These are phyloP conservation scores for Cuniculus paca DNA, from an alignment of 2,797 vertebrate genomes.

Conservation along the genomic window DNA sequence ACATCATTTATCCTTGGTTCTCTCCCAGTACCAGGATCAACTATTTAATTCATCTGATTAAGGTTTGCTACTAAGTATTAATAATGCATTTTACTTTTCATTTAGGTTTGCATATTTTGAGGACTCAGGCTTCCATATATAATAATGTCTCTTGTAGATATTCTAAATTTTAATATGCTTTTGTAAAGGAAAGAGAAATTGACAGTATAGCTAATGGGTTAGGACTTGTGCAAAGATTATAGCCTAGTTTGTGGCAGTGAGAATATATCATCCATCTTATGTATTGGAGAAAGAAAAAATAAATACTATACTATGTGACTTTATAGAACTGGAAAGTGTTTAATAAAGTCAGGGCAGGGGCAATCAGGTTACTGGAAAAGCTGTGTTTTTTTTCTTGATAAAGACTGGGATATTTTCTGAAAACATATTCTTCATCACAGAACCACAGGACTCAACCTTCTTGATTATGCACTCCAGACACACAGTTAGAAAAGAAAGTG, in stretches of 20 bases:
- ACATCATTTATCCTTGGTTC: not conserved
- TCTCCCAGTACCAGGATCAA: not conserved
- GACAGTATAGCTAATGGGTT: not conserved
- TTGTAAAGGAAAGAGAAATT: not conserved
- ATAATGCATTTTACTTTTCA: not conserved
- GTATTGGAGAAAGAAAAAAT: not conserved
- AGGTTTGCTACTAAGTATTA: not conserved
- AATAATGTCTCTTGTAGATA: not conserved
- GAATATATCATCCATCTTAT: not conserved
- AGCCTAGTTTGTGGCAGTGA: not conserved
- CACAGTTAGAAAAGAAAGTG: slow-evolving; percentile 17
- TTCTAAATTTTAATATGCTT: slow-evolving; percentile 14
- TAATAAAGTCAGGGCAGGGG: not conserved
- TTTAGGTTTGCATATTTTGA: not conserved
- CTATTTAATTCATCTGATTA: not conserved
- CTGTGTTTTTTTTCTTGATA: slow-evolving; percentile 7
- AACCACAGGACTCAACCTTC: not conserved
- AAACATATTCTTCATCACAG: not conserved
- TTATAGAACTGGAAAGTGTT: not conserved
- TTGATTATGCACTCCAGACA: not conserved
- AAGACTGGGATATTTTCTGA: slow-evolving; percentile 1
- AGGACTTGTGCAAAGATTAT: not conserved
- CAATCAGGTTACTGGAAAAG: not conserved
- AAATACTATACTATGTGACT: not conserved
- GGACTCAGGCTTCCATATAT: not conserved